phyloP scores from a whole-genome alignment of 2,797 vertebrate genomes.

The Syncerus caffer region DNA sequence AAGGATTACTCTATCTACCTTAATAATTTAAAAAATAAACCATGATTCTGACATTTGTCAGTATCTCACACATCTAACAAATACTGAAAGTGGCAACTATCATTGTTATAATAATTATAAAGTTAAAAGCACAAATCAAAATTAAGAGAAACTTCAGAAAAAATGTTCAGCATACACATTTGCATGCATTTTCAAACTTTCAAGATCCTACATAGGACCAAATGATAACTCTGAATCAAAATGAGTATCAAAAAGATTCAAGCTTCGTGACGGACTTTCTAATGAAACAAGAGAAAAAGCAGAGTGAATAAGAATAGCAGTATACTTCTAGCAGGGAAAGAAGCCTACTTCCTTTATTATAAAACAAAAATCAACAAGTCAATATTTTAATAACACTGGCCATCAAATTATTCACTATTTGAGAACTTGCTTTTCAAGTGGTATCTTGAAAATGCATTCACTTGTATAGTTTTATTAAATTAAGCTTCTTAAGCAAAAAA shows the following conservation, averaged over 20 bases:
- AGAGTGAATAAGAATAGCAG: background rate
- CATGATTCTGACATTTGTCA: constrained; percentile 23
- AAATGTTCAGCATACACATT: background rate
- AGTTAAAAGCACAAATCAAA: constrained; percentile 47
- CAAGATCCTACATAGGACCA: background rate
- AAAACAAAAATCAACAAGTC: background rate
- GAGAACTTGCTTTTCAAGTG: constrained; percentile 29
- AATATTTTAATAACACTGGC: constrained; percentile 30
- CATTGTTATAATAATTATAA: background rate
- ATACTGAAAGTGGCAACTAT: constrained; percentile 11
- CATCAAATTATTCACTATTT: constrained; percentile 9
- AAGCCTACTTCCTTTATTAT: constrained; percentile 2
- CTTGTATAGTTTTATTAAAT: constrained; percentile 7
- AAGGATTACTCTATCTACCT: background rate
- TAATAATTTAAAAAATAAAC: background rate
- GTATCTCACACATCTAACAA: constrained; percentile 11
- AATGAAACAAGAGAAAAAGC: constrained; percentile 1
- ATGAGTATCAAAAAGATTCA: constrained; percentile 15
- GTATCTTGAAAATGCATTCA: constrained; percentile 33
- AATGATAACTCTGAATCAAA: constrained; percentile 44
- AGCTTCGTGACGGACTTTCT: background rate
- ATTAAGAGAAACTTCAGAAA: constrained; percentile 11
- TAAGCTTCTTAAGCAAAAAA: constrained; percentile 36
- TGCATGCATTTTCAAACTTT: constrained; percentile 46
- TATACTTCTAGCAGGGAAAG: constrained; percentile 14